Base-by-base conservation (phyloP, 2,888 invertebrate species). In the Formica aserva region DNA sequence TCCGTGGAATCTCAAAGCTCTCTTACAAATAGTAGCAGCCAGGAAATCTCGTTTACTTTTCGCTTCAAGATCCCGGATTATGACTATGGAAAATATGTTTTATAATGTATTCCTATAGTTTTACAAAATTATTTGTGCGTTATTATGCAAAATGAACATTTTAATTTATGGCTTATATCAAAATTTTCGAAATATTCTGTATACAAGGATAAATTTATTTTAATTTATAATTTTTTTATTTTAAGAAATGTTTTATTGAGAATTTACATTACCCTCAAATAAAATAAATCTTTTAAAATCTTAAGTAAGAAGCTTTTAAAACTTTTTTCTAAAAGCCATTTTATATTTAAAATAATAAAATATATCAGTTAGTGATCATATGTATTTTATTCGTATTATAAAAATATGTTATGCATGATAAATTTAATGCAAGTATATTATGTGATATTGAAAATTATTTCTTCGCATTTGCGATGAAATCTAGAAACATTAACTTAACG, bases 401-500 rank as follows among this genome's bases (percentile, higher is more conserved):
- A 29, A 60, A 60, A 60, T 22, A 60, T 26, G 29, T 57, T 57
- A 48, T 26, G 18, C 29, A 2, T 29, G 15, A 13, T 8, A 18
- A 8, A 52, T 8, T 52, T 52, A 52, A n/a, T 52, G n/a, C n/a
- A 52, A 52, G 52, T 26, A 26, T 26, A 26, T 26, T 26, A 26
- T 26, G 26, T 26, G 26, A 26, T 26, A 26, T 35, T 5, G 41
- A 22, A 66, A 26, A 26, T 13, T 66, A 18, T 41, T 41, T 69
- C 41, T 57, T 55, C n/a, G 18, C 18, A 15, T 38, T 41, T 69
- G 15, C 32, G 11, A 41, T 3, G 35, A n/a, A 57, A 77, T 77
- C 41, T 41, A 11, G 15, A 77, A 77, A 69, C 72, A 35, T 72
- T 72, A 72, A 72, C 71, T 45, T 45, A 26, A 72, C 60, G 45